Base-by-base conservation (phyloP, 2,888 invertebrate species). In the Eulithis testata region DNA sequence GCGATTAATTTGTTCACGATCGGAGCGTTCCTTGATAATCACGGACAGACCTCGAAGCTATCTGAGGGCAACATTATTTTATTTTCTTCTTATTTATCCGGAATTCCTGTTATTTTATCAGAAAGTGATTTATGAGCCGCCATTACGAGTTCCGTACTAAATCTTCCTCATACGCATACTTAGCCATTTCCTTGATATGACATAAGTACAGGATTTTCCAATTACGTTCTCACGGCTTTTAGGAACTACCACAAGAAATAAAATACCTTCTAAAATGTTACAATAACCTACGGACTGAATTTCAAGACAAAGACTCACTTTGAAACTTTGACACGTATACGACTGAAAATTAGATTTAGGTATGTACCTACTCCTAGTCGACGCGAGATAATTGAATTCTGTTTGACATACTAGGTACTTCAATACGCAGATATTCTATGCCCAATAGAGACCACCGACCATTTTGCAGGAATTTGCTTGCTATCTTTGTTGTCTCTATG, bases 151-250 rank as follows among this genome's bases (percentile, higher is more conserved):
- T 37, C 14, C 36, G 36, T 59, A 59, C 59, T 59, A 52, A 60
- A 56, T 56, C 40, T 50, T 51, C 70, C 63, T 60, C 52, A 63
- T 70, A 62, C 58, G n/a, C 21, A 14, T 44, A 44, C 36, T 63
- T 63, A 56, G 55, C 57, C 31, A 53, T 59, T 50, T 57, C 27
- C 57, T 8, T 21, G 47, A 49, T 49, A 9, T 49, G 49, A 11
- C 5, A 21, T 47, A 49, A 49, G 21, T 21, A 44, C 44, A 44
- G 14, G 49, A n/a, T 21, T 11, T 21, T 49, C 14, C 49, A 49
- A 49, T 49, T 49, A 21, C 21, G 9, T 47, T 47, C 14, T 14
- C 49, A 11, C 44, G n/a, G 21, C 31, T 31, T 31, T 31, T 31
- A 31, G 31, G 31, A 4, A 31, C 31, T 2, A 31, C 31, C 21